Evolutionary conservation across 2,888 invertebrate species (phyloP).

Genomic region (Sminthurides aquaticus): DNA sequence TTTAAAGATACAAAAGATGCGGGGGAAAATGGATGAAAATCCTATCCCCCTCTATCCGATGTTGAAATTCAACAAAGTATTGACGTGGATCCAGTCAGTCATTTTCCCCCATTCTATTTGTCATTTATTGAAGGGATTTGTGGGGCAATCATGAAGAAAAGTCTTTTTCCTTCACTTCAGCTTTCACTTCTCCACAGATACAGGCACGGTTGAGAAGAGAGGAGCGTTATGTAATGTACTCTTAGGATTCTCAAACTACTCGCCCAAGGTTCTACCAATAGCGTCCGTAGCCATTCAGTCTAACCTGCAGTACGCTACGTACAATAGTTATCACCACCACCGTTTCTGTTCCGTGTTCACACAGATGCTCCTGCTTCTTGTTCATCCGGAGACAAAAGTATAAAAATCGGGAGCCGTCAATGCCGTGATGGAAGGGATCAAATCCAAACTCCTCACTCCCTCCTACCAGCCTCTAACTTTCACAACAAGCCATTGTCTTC

Average conservation of each 20-base stretch:
- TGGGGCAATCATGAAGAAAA: conserved; percentile 36
- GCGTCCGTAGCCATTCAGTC: not conserved
- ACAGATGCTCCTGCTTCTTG: too few relatives aligned
- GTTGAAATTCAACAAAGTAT: conserved; percentile 14
- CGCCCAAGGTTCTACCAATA: not conserved
- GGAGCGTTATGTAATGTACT: too few relatives aligned
- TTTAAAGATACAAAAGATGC: too few relatives aligned
- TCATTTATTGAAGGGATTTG: conserved; percentile 43
- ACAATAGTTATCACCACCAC: too few relatives aligned
- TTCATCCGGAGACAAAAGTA: too few relatives aligned
- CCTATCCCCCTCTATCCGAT: conserved; percentile 22
- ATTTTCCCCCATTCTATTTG: conserved; percentile 39
- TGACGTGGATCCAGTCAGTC: conserved; percentile 20
- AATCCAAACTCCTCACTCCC: not conserved
- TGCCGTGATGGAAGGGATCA: not conserved
- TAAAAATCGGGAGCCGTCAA: too few relatives aligned
- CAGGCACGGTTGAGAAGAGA: too few relatives aligned
- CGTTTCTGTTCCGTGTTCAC: too few relatives aligned
- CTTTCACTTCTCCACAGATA: not conserved
- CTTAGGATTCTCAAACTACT: not conserved
- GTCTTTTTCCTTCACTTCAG: conserved; percentile 21
- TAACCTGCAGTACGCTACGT: not conserved
- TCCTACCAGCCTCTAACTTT: not conserved
- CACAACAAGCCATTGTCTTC: not conserved
- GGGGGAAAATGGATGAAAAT: conserved; percentile 17